Evolutionary conservation across 2,888 invertebrate species (phyloP).

Genomic region (Phorcus lineatus): DNA sequence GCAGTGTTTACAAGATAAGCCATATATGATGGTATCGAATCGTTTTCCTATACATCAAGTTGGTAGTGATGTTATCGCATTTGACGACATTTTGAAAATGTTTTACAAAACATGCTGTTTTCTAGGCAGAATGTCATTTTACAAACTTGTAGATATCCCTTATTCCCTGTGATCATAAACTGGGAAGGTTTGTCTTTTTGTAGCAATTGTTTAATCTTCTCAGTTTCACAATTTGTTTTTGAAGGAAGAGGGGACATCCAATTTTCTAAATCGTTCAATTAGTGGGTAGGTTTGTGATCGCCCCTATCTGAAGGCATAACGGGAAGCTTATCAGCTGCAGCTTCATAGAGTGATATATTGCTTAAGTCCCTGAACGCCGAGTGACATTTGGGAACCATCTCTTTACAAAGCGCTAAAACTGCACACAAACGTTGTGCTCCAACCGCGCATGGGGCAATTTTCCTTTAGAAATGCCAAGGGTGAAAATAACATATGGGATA

Average conservation of each 20-base stretch:
- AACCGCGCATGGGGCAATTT: constrained; percentile 14
- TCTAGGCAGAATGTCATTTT: too few species aligned
- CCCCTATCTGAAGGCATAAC: constrained; percentile 19
- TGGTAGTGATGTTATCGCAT: too few species aligned
- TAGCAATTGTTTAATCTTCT: too few species aligned
- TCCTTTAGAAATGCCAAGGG: constrained; percentile 35
- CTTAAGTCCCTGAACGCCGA: constrained; percentile 6
- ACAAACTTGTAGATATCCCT: too few species aligned
- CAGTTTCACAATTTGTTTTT: not conserved
- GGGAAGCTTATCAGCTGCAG: not conserved
- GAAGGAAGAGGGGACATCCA: not conserved
- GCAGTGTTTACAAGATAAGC: too few species aligned
- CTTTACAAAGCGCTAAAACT: constrained; percentile 21
- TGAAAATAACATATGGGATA: constrained; percentile 37
- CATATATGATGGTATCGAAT: too few species aligned
- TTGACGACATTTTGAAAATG: too few species aligned
- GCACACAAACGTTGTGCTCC: constrained; percentile 6
- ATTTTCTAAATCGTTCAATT: constrained; percentile 15
- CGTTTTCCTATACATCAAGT: too few species aligned
- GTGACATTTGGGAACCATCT: constrained; percentile 5
- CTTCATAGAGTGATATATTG: constrained; percentile 3
- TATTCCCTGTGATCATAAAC: too few species aligned
- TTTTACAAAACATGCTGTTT: too few species aligned
- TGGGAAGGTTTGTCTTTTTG: too few species aligned
- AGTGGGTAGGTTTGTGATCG: not conserved